Base-by-base conservation (phyloP, 1,140 invertebrate genomes). In the Apis laboriosa region DNA sequence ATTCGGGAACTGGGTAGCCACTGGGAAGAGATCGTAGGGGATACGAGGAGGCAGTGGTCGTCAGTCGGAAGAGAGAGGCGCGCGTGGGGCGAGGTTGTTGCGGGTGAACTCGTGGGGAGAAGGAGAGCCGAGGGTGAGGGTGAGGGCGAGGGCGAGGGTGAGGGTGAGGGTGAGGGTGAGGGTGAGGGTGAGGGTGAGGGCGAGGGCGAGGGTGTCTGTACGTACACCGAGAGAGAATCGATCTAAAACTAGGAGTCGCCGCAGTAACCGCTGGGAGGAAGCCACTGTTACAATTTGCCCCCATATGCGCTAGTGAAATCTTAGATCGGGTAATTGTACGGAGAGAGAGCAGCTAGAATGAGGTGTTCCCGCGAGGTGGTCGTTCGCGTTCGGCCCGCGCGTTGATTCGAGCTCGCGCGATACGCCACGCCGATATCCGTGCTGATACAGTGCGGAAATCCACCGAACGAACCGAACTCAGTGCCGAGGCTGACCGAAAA, bases 181-280 rank as follows among this genome's bases (percentile, higher is more conserved):
- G 88, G 85, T 67, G 85, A 53, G 86, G 86, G 85, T 64, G 77
- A 71, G 83, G 80, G 83, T 49, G 61, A 84, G 84, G 80, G 86
- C 76, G 86, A 88, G 85, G 80, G 87, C 73, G 89, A 83, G 88
- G 88, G 88, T 86, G 78, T 89, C 78, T 77, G 89, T 88, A 91
- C 89, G 89, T 91, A 90, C 85, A 90, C 89, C 88, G 90, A 91
- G 91, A 90, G 92, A 93, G 92, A 91, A 93, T 93, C 93, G 93
- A 93, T 93, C 93, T 93, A 92, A 93, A 93, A 92, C 92, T 92
- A 92, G 92, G 93, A 93, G 93, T 93, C 93, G 93, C 90, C 93
- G 93, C 92, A 93, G 93, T 93, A 92, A 93, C 89, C 87, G 88
- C 88, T 88, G 88, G 89, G 90, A 93, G 92, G 90, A 93, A 93